Percentiles rank a stretch among this genome's conserved stretches.
phyloP scores from a whole-genome alignment of 2,888 invertebrate genomes.

The Drosophila prostipennis region DNA sequence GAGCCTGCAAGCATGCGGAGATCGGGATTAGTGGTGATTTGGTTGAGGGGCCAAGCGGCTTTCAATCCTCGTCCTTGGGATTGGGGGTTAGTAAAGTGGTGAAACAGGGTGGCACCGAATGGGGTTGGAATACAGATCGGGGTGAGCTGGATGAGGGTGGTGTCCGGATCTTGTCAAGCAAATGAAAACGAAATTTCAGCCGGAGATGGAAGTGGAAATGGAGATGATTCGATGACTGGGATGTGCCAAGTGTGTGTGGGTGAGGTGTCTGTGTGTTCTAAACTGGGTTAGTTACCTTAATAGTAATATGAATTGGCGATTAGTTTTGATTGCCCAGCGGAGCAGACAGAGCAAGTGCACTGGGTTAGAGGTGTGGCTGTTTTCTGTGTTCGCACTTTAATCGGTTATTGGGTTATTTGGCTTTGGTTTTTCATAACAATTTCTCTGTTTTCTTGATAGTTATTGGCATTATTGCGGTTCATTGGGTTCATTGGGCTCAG shows the following conservation, averaged over 20 bases:
- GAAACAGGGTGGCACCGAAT: constrained; percentile 31
- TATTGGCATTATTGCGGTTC: constrained; percentile 2
- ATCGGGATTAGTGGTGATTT: background rate
- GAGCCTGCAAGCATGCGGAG: constrained; percentile 78
- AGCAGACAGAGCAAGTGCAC: constrained; percentile 53
- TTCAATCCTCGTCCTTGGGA: constrained; percentile 2
- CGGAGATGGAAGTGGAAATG: constrained; percentile 28
- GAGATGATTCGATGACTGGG: constrained; percentile 22
- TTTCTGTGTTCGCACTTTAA: constrained; percentile 16
- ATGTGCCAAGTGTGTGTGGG: constrained; percentile 42
- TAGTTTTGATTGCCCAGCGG: constrained; percentile 67
- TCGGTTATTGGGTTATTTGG: constrained; percentile 21
- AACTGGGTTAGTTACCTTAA: constrained; percentile 77
- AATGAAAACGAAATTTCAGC: constrained; percentile 31
- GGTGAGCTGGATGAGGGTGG: background rate
- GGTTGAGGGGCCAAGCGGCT: background rate
- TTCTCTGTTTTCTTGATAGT: background rate
- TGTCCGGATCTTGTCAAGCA: constrained; percentile 17
- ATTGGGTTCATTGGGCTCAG: constrained; percentile 2
- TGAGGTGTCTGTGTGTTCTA: constrained; percentile 34
- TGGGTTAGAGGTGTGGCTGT: constrained; percentile 46
- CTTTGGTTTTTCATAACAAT: background rate
- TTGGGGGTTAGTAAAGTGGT: constrained; percentile 14
- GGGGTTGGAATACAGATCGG: constrained; percentile 9
- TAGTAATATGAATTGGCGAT: constrained; percentile 76